phyloP scores from a whole-genome alignment of 2,113 vertebrate species.

The Crotalus helleri region DNA sequence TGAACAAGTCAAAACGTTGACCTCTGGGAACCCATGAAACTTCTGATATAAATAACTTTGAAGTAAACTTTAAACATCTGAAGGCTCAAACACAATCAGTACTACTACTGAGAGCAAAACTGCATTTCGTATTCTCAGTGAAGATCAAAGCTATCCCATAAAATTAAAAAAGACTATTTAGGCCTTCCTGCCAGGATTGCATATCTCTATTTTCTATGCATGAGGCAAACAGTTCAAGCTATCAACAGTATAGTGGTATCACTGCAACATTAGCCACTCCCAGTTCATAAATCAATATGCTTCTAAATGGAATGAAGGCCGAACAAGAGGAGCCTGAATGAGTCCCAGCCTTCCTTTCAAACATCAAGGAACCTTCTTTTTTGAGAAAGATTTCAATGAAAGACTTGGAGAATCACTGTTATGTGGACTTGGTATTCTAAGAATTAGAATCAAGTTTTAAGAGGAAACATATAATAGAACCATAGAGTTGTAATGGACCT shows the following conservation, averaged over 20 bases:
- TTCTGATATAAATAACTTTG: neutral
- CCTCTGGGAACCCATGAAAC: neutral
- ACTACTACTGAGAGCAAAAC: neutral
- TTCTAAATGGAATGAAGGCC: neutral
- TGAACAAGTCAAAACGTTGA: no score
- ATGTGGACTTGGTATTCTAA: accelerated
- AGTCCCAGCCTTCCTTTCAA: neutral
- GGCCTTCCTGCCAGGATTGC: no score
- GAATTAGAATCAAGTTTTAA: slow-evolving; percentile 11
- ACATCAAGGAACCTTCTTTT: neutral
- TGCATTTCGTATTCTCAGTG: neutral
- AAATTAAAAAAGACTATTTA: neutral
- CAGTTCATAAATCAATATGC: neutral
- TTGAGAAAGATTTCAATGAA: neutral
- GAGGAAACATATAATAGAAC: neutral
- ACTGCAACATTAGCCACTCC: neutral
- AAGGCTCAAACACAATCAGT: neutral
- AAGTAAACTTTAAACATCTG: neutral
- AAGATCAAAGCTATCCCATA: neutral
- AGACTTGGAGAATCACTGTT: neutral
- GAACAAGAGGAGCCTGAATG: neutral
- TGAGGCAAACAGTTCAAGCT: neutral
- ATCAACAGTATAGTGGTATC: neutral
- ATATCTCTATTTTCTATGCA: neutral
- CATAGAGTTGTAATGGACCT: neutral